Evolutionary conservation across 2,888 invertebrate species (phyloP), one percentile per base, ranked within the genome.

Genomic region (Sinohyriopsis cumingii): DNA sequence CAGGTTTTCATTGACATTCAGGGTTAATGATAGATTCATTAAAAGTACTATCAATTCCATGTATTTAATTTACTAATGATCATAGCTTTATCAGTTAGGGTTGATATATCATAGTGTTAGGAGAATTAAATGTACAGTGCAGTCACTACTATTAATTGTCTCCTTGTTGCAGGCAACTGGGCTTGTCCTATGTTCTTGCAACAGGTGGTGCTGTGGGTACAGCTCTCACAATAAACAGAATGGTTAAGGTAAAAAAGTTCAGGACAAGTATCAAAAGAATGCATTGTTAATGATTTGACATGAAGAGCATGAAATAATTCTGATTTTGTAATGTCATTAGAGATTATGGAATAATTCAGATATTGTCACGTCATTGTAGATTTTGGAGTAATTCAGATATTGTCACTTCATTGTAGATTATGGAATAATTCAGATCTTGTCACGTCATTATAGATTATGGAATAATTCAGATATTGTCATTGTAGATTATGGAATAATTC

Each of bases 181-280:
- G 94, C 0, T 93, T 94, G 20, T 97, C 98, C 0, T 99, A 99
- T 88, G 93, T 94, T 53, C 92, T 94, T 62, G 99, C 98, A 0
- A 98, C 98, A 57, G 93, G 95, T 62, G 98, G 98, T 59, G 99
- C 99, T 18, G 92, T 99, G 24, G 92, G 92, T 1, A 98, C 98
- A 19, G 99, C 99, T 0, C 91, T 99, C 20, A 93, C 93, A 68
- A 93, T 99, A 63, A 99, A 99, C 90, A 93, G 93, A 81, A 87
- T 95, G 65, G 94, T 95, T 18, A 94, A 93, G 92, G 94, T 94
- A 91, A 87, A 83, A 15, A 9, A 9, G 33, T 33, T 33, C 1
- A 1, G 33, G 1, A 33, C 20, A 28, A 54, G 25, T 59, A 33
- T 45, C 12, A 33, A 9, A 33, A 33, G 0, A 33, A 33, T 33